Base-by-base conservation (phyloP, 2,888 invertebrate species). In the Amiota minor region DNA sequence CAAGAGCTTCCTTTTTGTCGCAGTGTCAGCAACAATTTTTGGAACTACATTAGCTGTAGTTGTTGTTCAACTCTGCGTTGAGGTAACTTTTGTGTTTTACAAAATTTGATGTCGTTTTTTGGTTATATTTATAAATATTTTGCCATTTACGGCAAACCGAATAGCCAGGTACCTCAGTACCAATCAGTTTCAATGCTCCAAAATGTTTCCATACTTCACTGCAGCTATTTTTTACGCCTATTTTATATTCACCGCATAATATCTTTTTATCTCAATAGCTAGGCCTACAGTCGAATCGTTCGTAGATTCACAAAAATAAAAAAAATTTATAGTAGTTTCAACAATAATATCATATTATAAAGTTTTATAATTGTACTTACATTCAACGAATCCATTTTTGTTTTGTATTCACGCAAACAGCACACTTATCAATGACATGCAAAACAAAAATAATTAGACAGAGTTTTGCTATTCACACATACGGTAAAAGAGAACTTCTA, bases 211-310 rank as follows among this genome's bases (percentile, higher is more conserved):
- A 59, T 18, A 59, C 6, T 11, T 59, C 9, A 20, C 59, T 59
- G 59, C 2, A 16, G 3, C 6, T 9, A 18, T 9, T 2, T 20
- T 59, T 59, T 59, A 18, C 20, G 59, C 59, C 18, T 2, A 59
- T 59, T 59, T n/a, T n/a, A 20, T 59, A 59, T 20, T 59, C 59
- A 18, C 59, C 59, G 59, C 18, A 2, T 20, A 59, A 59, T 18
- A 59, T 20, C 16, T 59, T 59, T 59, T 50, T 2, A 50, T 4
- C 50, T 50, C 50, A 50, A 50, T 50, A 2, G 50, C 50, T 50
- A 50, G n/a, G 50, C 6, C 50, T 50, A n/a, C 50, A 50, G 50
- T 50, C 50, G 12, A 50, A 2, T 50, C 50, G 50, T 50, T 50
- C 50, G 50, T 50, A 50, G 50, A 50, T 50, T 50, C 50, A 1